Conservation (phyloP, 1,140 invertebrate genomes). For the Halesus radiatus region DNA sequence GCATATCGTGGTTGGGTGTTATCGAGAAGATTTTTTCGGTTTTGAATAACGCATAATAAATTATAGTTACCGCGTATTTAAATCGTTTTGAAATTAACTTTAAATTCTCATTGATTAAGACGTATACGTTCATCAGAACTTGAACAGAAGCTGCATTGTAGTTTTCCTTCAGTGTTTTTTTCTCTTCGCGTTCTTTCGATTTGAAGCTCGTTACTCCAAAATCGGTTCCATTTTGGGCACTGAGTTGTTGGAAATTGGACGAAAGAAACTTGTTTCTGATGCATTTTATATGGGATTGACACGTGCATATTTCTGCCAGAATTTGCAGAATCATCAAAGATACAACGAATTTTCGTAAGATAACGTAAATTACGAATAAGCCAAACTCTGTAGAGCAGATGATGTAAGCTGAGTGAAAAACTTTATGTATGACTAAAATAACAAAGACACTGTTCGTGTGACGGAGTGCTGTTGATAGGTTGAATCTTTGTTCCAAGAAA, state of each 20-base stretch:
- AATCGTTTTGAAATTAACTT: background rate
- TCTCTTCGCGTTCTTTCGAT: background rate
- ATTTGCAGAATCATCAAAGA: constrained; percentile 3
- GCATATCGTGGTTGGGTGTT: too few species aligned
- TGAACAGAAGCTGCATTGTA: background rate
- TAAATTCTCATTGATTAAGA: background rate
- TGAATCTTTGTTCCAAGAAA: background rate
- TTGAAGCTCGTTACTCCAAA: background rate
- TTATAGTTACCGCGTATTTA: background rate
- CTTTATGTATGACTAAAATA: background rate
- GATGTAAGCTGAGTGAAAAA: background rate
- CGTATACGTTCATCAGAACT: background rate
- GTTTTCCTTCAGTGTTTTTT: background rate
- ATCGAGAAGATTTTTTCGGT: too few species aligned
- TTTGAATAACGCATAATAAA: too few species aligned
- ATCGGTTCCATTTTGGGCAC: background rate
- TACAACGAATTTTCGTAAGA: background rate
- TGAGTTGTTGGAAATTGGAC: too few species aligned
- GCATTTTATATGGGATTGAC: background rate
- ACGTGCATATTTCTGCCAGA: background rate
- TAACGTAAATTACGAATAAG: background rate
- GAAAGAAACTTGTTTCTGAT: too few species aligned
- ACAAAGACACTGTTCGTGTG: background rate
- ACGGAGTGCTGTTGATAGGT: background rate
- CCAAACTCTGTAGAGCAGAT: background rate